Evolutionary conservation across 2,888 invertebrate genomes (phyloP), one percentile per base, ranked within the genome.

Genomic region (Tortrix viridana): DNA sequence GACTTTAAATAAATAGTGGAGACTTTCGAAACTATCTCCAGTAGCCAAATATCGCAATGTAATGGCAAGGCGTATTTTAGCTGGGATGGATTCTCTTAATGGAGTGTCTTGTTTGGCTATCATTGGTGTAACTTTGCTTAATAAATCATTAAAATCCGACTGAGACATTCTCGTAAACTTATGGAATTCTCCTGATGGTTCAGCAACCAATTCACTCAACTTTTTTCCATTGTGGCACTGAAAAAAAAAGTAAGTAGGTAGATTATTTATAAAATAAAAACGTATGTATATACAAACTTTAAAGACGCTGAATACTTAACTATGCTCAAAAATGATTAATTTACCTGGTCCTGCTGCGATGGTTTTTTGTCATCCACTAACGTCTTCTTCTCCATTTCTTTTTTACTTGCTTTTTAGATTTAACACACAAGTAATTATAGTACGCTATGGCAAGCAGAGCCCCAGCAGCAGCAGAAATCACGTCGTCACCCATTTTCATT

Each of bases 151-250:
- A n/a, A 70, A 67, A 65, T 67, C 69, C 12, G n/a, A 16, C 14
- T n/a, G 18, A 52, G 71, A 69, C 66, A 69, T 69, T 56, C 68
- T 38, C 9, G 65, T 61, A 67, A 71, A 68, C 61, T 69, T 71
- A 53, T 68, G 38, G 57, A 71, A 71, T 67, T 69, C 67, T 32
- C 55, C 52, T 43, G 66, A 66, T 41, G 58, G 57, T 62, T 69
- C 68, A 26, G 67, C 67, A 46, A 67, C 58, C 64, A 69, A 55
- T 67, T 67, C 67, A 49, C 22, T 47, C 55, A 69, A 65, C 56
- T 68, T 67, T 18, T 58, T 23, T 71, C 61, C 67, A 69, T 68
- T 20, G 46, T 62, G 38, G 32, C 16, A 20, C 65, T 67, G 65
- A 47, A 62, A 62, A 19, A 55, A 22, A 62, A 12, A 18, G 47